phyloP scores from a whole-genome alignment of 2,113 vertebrate species.

The human region GRCh38 chr1:19406501-19407000 shows the following conservation, averaged over 20 bases:
- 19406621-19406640: background rate
- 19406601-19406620: background rate
- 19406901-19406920: background rate
- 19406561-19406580: background rate
- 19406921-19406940: background rate
- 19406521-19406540: background rate
- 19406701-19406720: background rate
- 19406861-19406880: background rate
- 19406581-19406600: background rate
- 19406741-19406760: background rate
- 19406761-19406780: background rate
- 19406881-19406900: background rate
- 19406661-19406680: background rate
- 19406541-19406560: background rate
- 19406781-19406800: background rate
- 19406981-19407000: fast-evolving
- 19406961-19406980: background rate
- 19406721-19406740: background rate
- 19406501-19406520: background rate
- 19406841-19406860: fast-evolving
- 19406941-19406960: background rate
- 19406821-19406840: background rate
- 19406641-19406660: background rate
- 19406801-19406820: too few species aligned
- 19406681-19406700: background rate